Evolutionary conservation across 2,797 vertebrate genomes (phyloP).

Genomic region (Anolis apletophallus): DNA sequence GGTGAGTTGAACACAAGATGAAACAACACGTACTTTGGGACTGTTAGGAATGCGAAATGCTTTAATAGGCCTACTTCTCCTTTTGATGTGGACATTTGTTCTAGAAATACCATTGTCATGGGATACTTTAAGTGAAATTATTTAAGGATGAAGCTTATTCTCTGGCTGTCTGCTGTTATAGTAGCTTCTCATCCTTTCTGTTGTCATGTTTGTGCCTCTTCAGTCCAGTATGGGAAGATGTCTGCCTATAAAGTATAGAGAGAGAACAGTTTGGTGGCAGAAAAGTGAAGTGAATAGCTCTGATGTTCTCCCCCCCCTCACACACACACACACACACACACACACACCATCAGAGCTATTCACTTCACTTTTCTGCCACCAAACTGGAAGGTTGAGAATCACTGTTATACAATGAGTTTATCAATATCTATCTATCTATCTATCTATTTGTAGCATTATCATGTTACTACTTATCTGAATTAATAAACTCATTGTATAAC

Average conservation of each 20-base stretch:
- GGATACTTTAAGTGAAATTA: background rate
- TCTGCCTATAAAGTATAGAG: background rate
- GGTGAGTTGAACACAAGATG: constrained; percentile 72
- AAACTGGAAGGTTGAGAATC: no score
- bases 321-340: no score
- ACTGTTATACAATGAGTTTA: no score
- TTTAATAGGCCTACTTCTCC: background rate
- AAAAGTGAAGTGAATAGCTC: background rate
- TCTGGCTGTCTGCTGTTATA: no score
- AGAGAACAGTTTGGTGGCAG: background rate
- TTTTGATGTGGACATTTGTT: background rate
- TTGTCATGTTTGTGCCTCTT: background rate
- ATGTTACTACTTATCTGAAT: background rate
- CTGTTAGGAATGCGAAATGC: background rate
- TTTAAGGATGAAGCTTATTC: background rate
- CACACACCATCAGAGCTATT: no score
- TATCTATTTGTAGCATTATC: no score
- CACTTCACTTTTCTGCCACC: no score
- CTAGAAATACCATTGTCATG: background rate
- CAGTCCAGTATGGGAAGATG: background rate
- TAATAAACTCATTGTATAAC: no score
- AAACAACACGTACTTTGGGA: background rate
- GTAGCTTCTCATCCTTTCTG: background rate
- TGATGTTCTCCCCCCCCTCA: no score
- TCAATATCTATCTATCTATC: no score